Base-by-base conservation (phyloP, 2,888 invertebrate genomes). In the Elysia crispata region DNA sequence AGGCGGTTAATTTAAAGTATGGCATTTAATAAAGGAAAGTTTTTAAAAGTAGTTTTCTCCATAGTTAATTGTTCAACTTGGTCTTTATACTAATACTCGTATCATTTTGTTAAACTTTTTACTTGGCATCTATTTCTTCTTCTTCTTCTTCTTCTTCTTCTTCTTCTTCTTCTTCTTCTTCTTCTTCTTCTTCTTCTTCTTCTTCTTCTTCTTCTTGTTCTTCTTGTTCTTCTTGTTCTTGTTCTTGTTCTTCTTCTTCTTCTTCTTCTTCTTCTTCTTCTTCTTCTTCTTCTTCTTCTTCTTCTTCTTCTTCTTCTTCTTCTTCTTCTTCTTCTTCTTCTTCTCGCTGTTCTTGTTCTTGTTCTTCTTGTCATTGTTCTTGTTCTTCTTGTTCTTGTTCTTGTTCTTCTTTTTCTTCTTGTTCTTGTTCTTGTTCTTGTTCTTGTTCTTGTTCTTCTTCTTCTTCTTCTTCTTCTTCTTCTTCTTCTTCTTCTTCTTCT, bases 151-250 rank as follows among this genome's bases (percentile, higher is more conserved):
- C 23, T 13, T 64, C 64, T 64, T 64, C 64, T 64, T 23, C 64
- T 64, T 23, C 64, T 64, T 64, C 64, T 64, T 23, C 23, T 13
- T 64, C 64, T 64, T 64, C 64, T 64, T 23, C 64, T 64, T 23
- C 64, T 64, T 64, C 64, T 64, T 23, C 23, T 13, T 64, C 64
- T 64, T 64, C 64, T 64, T 23, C 64, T 64, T 23, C 64, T 64
- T 64, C 64, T 31, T 70, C 70, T 70, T 70, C 31, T 70, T n/a
- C 70, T 33, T 41, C 70, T 31, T 70, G 20, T 70, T 8, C 8
- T 31, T 11, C 33, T 33, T 11, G 3, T 33, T n/a, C 33, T 70
- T 31, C 41, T 70, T 70, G 20, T 41, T 6, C 13, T 20, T 70
- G 20, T 11, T 31, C 15, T 70, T 13, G 41, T 31, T 6, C 31